phyloP scores from a whole-genome alignment of 2,888 invertebrate genomes.

The Rotaria magnacalcarata region DNA sequence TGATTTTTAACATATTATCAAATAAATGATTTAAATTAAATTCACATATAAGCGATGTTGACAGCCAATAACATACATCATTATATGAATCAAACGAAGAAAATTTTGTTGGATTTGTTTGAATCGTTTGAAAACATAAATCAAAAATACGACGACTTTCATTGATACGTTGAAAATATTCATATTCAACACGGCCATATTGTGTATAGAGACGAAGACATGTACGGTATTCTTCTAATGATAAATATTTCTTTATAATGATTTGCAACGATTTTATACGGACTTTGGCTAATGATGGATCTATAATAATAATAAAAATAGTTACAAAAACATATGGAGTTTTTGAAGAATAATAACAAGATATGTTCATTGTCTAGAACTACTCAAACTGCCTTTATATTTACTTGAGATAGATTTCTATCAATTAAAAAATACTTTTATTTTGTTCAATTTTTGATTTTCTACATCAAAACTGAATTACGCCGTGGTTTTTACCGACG shows the following conservation, averaged over 20 bases:
- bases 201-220: conserved; percentile 29
- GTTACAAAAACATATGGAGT: too few species aligned
- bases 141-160: conserved; percentile 15
- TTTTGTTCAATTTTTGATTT: too few species aligned
- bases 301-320: background rate
- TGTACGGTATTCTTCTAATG: conserved; percentile 33
- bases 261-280: background rate
- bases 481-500: too few species aligned
- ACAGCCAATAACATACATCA: background rate
- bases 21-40: conserved; percentile 8
- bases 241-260: conserved; percentile 25
- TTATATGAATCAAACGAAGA: background rate
- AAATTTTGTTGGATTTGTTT: background rate
- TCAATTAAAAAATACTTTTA: too few species aligned
- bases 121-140: conserved; percentile 29
- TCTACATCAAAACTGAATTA: too few species aligned
- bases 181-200: conserved; percentile 25
- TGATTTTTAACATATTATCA: conserved; percentile 9
- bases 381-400: too few species aligned
- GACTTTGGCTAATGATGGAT: background rate
- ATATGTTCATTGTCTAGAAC: too few species aligned
- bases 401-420: too few species aligned
- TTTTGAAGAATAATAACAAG: too few species aligned
- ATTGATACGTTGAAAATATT: conserved; percentile 30
- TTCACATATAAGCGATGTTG: background rate